These are phyloP conservation scores for Steromphala cineraria DNA, from an alignment of 2,888 invertebrate genomes.

Conservation along the genomic window DNA sequence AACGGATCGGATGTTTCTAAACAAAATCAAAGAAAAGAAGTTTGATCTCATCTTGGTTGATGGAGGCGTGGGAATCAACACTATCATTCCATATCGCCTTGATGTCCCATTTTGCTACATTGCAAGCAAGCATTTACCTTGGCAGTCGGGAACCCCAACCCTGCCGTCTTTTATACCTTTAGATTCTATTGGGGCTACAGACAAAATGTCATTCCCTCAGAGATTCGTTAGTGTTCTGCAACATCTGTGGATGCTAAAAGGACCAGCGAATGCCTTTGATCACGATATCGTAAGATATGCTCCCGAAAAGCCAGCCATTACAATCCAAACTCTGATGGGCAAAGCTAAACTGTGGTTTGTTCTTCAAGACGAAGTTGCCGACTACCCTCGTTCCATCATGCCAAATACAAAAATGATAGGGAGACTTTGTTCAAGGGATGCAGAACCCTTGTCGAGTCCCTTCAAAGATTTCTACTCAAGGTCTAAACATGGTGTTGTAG, in stretches of 20 bases:
- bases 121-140: not conserved
- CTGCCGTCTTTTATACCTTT: not conserved
- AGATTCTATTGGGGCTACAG: not conserved
- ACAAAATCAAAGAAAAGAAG: not conserved
- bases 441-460: constrained; percentile 30
- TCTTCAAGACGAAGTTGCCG: constrained; percentile 34
- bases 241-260: not conserved
- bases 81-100: constrained; percentile 28
- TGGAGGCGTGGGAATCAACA: not conserved
- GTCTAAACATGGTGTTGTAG: constrained; percentile 40
- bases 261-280: not conserved
- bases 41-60: not conserved
- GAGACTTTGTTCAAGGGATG: constrained; percentile 36
- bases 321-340: not conserved
- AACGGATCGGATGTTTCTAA: not conserved
- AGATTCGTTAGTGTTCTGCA: not conserved
- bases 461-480: constrained; percentile 32
- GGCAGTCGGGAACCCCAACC: not conserved
- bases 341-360: constrained; percentile 32
- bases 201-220: not conserved
- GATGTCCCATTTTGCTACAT: constrained; percentile 29
- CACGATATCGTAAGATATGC: constrained; percentile 9
- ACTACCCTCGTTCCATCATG: constrained; percentile 32
- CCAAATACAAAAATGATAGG: constrained; percentile 38
- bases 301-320: not conserved